Percentiles rank a stretch among this genome's conserved stretches.
Conservation (phyloP, 2,113 vertebrate genomes). For the Paramormyrops kingsleyae region DNA sequence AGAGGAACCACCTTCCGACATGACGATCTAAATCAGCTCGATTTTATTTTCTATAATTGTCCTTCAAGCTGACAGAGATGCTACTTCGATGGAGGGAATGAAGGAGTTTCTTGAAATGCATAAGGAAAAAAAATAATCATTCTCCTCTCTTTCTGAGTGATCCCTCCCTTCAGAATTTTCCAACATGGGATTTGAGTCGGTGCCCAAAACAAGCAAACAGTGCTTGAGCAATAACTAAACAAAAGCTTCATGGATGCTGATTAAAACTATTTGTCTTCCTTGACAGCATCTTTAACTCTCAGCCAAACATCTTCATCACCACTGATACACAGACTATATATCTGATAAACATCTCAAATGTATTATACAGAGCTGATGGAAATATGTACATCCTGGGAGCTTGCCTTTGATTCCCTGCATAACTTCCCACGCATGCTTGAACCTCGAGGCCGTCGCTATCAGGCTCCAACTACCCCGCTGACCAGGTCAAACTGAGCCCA, state of each 20-base stretch:
- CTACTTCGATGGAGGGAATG: background rate
- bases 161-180: background rate
- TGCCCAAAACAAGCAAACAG: conserved; percentile 14
- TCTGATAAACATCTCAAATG: background rate
- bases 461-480: background rate
- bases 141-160: conserved; percentile 1
- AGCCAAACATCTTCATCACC: background rate
- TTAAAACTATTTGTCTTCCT: background rate
- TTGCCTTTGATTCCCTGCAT: background rate
- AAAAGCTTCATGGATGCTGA: background rate
- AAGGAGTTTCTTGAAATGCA: background rate
- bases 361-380: background rate
- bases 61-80: background rate
- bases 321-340: background rate
- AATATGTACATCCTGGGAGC: background rate
- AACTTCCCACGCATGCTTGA: background rate
- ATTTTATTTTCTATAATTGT: background rate
- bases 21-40: background rate
- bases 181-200: background rate
- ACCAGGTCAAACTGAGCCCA: background rate
- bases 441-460: background rate
- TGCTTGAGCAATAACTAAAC: background rate
- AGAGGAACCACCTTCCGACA: background rate
- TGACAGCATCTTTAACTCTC: background rate
- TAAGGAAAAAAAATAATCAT: background rate